phyloP scores from a whole-genome alignment of 2,888 invertebrate genomes.

The Drosophila aldrichi region DNA sequence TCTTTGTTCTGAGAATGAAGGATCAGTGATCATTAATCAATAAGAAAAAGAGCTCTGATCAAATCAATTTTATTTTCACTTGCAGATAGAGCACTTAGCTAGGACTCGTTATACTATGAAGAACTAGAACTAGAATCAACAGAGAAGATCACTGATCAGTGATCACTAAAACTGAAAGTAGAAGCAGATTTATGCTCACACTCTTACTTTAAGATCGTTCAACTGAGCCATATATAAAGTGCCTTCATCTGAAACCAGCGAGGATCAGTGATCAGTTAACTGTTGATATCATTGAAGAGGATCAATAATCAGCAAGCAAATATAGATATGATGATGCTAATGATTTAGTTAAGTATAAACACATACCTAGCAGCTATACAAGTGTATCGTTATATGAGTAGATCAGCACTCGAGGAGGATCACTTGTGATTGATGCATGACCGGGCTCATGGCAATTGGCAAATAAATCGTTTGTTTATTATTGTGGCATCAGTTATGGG shows the following conservation, averaged over 20 bases:
- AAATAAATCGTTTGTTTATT: conserved; percentile 62
- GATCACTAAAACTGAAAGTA: not conserved
- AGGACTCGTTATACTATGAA: no score
- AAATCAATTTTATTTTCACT: no score
- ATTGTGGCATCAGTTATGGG: conserved; percentile 57
- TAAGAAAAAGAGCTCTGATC: no score
- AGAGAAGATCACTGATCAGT: not conserved
- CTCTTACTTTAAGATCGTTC: not conserved
- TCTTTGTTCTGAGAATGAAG: no score
- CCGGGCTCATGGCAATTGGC: conserved; percentile 47
- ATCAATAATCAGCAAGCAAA: not conserved
- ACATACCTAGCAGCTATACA: no score
- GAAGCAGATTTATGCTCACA: no score
- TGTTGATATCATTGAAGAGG: not conserved
- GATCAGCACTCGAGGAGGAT: conserved; percentile 19
- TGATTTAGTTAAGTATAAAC: not conserved
- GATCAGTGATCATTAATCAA: no score
- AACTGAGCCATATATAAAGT: not conserved
- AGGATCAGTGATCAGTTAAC: conserved; percentile 1
- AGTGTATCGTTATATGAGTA: not conserved
- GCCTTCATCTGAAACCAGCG: not conserved
- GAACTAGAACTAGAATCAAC: not conserved
- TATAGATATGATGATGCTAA: conserved; percentile 3
- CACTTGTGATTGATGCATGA: conserved; percentile 39
- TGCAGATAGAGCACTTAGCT: no score